A percentile compares a stretch with the other conserved stretches of the same genome.
phyloP scores from a whole-genome alignment of 2,888 invertebrate species.

The Drosophila borborema region DNA sequence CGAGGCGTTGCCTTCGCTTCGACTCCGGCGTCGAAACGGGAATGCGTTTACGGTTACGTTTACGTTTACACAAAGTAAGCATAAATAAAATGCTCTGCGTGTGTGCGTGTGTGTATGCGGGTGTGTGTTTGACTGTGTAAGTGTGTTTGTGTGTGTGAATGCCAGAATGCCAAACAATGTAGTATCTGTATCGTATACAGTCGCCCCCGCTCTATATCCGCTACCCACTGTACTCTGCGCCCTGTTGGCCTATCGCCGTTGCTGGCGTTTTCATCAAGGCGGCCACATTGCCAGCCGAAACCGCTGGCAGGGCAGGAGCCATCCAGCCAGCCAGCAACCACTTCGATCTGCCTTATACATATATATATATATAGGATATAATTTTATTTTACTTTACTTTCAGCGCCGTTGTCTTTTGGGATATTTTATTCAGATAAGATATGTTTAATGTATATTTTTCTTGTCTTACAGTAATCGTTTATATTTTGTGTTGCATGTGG shows the following conservation, averaged over 20 bases:
- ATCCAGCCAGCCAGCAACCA: constrained; percentile 34
- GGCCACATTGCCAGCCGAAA: constrained; percentile 63
- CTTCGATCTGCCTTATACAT: constrained; percentile 59
- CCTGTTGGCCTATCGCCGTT: constrained; percentile 36
- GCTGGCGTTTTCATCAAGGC: constrained; percentile 50
- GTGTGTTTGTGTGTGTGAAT: constrained; percentile 25
- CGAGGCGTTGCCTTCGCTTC: constrained; percentile 13
- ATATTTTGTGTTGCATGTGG: constrained; percentile 71
- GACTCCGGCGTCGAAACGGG: constrained; percentile 41
- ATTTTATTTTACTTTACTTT: constrained; percentile 79
- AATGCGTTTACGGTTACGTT: constrained; percentile 71
- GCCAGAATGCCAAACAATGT: constrained; percentile 63
- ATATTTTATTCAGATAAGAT: constrained; percentile 82
- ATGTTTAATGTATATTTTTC: constrained; percentile 81
- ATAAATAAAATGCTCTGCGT: constrained; percentile 73
- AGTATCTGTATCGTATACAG: constrained; percentile 54
- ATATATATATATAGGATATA: constrained; percentile 59
- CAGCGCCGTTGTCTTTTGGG: constrained; percentile 79
- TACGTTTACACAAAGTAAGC: constrained; percentile 79
- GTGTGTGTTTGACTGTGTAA: constrained; percentile 19
- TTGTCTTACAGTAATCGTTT: constrained; percentile 82
- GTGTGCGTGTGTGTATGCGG: constrained; percentile 30
- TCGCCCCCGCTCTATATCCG: neutral
- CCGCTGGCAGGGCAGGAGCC: constrained; percentile 13
- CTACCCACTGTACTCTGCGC: neutral